Evolutionary conservation across 2,113 vertebrate species (phyloP).

Genomic region (Gorsachius goisagi): DNA sequence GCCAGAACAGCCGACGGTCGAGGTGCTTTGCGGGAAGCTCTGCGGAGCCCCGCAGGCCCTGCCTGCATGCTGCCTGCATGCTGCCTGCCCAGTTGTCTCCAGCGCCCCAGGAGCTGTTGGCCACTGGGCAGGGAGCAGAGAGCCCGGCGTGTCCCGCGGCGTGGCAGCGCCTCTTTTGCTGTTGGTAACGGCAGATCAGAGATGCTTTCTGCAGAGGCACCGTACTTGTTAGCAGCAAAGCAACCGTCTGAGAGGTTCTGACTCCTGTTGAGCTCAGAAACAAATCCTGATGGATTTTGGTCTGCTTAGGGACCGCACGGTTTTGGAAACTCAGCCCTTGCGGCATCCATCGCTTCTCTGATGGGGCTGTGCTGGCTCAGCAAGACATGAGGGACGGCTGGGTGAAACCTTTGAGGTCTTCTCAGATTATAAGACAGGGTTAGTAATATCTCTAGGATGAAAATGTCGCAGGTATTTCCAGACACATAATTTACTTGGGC

Average conservation of each 20-base stretch:
- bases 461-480: not conserved
- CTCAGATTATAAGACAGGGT: not conserved
- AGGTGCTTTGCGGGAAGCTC: not conserved
- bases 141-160: accelerated
- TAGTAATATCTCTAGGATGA: not conserved
- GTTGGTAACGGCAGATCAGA: not conserved
- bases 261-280: not conserved
- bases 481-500: not conserved
- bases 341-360: not conserved
- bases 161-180: not conserved
- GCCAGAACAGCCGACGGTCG: not conserved
- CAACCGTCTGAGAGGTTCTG: not conserved
- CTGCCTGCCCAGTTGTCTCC: not conserved
- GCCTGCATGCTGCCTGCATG: accelerated
- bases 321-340: not conserved
- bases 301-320: not conserved
- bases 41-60: not conserved
- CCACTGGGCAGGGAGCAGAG: not conserved
- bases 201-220: not conserved
- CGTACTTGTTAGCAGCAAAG: not conserved
- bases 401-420: not conserved
- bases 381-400: not conserved
- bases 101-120: not conserved
- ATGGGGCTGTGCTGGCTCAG: not conserved
- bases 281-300: not conserved